These are phyloP conservation scores for Lutraria lutraria DNA, from an alignment of 2,888 invertebrate species.

Conservation along the genomic window DNA sequence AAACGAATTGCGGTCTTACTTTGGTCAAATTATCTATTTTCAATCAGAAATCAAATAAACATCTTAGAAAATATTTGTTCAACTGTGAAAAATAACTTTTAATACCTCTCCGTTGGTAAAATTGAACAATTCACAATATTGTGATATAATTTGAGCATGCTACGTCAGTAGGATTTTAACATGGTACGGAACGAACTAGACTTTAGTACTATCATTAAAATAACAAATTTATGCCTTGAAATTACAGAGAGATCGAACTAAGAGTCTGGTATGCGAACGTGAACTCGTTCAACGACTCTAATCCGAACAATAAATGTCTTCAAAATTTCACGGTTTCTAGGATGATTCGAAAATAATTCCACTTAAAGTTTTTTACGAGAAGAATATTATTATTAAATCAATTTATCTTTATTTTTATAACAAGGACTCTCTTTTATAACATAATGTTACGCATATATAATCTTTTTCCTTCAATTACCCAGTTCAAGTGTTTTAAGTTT, in stretches of 20 bases:
- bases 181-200: background rate
- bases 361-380: too few species aligned
- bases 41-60: slow-evolving; percentile 14
- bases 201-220: background rate
- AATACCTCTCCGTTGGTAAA: slow-evolving; percentile 19
- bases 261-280: background rate
- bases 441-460: too few species aligned
- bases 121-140: slow-evolving; percentile 5
- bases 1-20: background rate
- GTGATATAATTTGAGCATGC: background rate
- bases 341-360: background rate
- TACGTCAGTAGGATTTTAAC: background rate
- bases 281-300: background rate
- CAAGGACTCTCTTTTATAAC: background rate
- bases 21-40: slow-evolving; percentile 16
- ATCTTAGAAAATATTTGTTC: background rate
- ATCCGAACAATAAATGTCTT: background rate
- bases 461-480: background rate
- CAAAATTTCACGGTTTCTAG: background rate
- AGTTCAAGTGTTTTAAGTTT: background rate
- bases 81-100: background rate
- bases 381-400: background rate
- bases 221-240: background rate
- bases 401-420: background rate
- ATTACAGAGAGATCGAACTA: background rate